Conservation (phyloP, 2,113 vertebrate species). For the Aphelocoma coerulescens region DNA sequence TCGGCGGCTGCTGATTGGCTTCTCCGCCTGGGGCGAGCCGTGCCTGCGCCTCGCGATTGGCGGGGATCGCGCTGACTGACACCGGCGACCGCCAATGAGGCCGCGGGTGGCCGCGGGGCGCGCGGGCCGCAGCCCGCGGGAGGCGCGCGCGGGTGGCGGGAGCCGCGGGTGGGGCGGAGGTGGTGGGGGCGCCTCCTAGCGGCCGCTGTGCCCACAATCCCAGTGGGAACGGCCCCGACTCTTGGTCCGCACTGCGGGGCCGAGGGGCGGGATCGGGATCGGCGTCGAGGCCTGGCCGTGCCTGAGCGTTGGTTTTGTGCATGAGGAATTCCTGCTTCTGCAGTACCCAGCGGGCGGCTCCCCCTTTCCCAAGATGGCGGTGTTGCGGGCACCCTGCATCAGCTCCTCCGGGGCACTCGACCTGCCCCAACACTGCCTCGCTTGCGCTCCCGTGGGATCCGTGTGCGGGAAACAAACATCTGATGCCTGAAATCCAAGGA, state of each 20-base stretch:
- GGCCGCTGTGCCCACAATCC: accelerated
- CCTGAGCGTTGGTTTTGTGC: neutral
- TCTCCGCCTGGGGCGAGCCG: neutral
- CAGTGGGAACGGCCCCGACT: accelerated
- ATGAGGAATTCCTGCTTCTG: accelerated
- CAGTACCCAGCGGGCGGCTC: accelerated
- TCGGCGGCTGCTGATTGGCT: constrained; percentile 4
- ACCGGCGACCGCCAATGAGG: neutral
- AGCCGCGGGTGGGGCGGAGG: neutral
- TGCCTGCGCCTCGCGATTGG: neutral
- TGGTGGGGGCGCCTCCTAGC: neutral
- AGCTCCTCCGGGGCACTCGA: neutral
- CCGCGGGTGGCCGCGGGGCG: neutral
- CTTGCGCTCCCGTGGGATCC: accelerated
- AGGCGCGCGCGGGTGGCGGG: neutral
- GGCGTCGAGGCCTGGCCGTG: neutral
- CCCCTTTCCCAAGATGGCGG: neutral
- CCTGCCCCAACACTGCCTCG: accelerated
- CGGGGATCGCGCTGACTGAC: neutral
- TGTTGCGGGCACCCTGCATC: neutral
- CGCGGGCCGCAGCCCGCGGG: neutral
- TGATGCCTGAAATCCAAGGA: accelerated
- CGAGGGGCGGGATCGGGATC: no score
- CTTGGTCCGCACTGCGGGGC: neutral
- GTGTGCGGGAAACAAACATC: accelerated